These are phyloP conservation scores for Falco novaeseelandiae DNA, from an alignment of 2,797 vertebrate species.

Conservation along the genomic window DNA sequence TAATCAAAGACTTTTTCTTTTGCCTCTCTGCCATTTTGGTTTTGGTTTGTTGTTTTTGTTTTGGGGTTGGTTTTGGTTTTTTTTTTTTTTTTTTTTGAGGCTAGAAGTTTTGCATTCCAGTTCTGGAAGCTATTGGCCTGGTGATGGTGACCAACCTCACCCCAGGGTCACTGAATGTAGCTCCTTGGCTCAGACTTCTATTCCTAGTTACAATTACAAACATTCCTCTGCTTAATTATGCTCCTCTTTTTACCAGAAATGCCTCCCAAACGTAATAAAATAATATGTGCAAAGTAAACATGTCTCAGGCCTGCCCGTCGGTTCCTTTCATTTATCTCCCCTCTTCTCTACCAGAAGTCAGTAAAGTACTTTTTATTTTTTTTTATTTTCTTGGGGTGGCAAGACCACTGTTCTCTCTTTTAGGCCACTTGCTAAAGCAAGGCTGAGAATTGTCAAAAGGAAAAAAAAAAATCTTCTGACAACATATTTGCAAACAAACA, in stretches of 20 bases:
- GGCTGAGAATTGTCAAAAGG: background rate
- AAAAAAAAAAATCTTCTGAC: background rate
- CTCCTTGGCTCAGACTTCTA: background rate
- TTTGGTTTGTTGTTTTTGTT: background rate
- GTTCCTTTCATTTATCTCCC: background rate
- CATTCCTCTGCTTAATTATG: background rate
- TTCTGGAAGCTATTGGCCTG: background rate
- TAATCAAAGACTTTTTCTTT: background rate
- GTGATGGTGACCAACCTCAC: background rate
- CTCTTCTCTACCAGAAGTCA: background rate
- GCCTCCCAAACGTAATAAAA: conserved; percentile 1
- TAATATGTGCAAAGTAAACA: background rate
- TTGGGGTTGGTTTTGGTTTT: background rate
- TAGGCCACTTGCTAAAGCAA: background rate
- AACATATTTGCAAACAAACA: background rate
- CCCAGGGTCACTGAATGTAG: background rate
- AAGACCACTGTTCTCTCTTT: background rate
- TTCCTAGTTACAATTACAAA: background rate
- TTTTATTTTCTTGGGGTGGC: background rate
- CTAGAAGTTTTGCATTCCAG: background rate
- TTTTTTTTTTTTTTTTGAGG: background rate
- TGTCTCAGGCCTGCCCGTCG: background rate
- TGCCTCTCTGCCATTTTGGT: background rate
- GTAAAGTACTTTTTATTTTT: background rate
- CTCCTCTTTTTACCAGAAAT: background rate